Evolutionary conservation across 2,888 invertebrate species (phyloP).

Genomic region (Homarus gammarus): DNA sequence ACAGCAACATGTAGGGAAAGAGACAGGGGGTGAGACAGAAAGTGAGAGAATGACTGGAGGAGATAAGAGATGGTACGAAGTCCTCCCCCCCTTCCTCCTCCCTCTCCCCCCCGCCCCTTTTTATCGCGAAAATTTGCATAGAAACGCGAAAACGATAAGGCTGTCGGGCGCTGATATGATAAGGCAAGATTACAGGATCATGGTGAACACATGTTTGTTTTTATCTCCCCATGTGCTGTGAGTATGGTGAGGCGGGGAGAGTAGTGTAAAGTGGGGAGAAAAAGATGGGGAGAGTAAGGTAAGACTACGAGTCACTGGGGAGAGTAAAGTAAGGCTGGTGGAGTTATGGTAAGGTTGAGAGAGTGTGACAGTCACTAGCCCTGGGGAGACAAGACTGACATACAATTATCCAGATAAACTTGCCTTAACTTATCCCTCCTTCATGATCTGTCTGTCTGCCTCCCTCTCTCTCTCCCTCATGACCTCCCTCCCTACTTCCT

Average conservation of each 20-base stretch:
- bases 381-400: too few relatives aligned
- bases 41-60: slow-evolving; percentile 24
- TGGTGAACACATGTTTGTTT: slow-evolving; percentile 23
- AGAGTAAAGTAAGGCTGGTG: too few relatives aligned
- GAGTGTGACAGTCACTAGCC: too few relatives aligned
- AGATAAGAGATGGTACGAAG: not conserved
- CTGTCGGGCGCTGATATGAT: slow-evolving; percentile 38
- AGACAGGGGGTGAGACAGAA: slow-evolving; percentile 7
- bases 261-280: not conserved
- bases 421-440: too few relatives aligned
- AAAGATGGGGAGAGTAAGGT: not conserved
- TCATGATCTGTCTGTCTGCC: too few relatives aligned
- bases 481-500: too few relatives aligned
- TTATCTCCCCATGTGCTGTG: too few relatives aligned
- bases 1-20: not conserved
- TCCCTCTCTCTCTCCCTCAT: too few relatives aligned
- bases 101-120: not conserved
- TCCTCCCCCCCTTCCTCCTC: not conserved
- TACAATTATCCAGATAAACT: too few relatives aligned
- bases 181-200: slow-evolving; percentile 23
- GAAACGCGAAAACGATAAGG: slow-evolving; percentile 59
- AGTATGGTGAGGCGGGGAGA: not conserved
- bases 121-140: slow-evolving; percentile 40
- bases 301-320: too few relatives aligned
- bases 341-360: too few relatives aligned